Evolutionary conservation across 2,888 invertebrate genomes (phyloP).

Genomic region (Agriotes lineatus): DNA sequence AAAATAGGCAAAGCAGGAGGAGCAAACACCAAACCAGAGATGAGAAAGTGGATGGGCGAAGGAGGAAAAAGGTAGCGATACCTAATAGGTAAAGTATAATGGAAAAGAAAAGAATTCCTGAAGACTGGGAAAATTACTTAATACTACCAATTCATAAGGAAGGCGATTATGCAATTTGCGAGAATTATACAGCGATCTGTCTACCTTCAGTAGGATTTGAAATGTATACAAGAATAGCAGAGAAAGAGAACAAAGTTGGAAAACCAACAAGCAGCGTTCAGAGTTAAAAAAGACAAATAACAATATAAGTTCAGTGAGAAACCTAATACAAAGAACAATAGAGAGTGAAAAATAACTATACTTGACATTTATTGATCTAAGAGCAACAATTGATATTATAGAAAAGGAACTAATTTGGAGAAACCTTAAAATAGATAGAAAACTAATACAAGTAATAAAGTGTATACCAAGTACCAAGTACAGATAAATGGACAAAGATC

Average conservation of each 20-base stretch:
- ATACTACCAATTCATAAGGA: background rate
- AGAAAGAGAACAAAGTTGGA: background rate
- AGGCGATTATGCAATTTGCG: background rate
- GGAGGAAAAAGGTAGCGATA: background rate
- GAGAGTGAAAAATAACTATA: background rate
- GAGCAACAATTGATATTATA: background rate
- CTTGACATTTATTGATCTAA: background rate
- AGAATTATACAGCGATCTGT: background rate
- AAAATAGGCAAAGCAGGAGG: background rate
- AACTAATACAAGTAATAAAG: background rate
- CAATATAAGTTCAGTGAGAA: background rate
- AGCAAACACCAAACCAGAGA: too few relatives aligned
- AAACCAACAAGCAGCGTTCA: background rate
- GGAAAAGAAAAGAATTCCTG: background rate
- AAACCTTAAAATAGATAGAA: background rate
- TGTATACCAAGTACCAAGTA: background rate
- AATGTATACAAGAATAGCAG: background rate
- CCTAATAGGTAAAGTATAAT: background rate
- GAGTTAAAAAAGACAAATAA: background rate
- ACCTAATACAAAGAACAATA: background rate
- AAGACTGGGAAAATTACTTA: background rate
- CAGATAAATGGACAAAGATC: too few relatives aligned
- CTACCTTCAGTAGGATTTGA: background rate
- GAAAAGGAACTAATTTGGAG: background rate
- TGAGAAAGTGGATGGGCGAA: background rate